Conservation (phyloP, 2,113 vertebrate genomes). For the Synchiropus splendidus region DNA sequence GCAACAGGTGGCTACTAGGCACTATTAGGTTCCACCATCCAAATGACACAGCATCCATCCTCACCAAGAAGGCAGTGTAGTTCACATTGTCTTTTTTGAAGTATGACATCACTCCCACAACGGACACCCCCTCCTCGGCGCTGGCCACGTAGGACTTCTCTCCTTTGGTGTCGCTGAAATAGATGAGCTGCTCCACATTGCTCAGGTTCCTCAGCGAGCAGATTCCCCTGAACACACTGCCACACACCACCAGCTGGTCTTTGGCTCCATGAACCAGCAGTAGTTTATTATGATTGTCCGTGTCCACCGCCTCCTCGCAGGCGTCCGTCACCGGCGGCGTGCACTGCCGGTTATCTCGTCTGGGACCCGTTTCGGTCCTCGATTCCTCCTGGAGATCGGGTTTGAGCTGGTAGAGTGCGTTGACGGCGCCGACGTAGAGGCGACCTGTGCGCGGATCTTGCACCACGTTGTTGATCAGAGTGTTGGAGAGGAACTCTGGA, state of each 20-base stretch:
- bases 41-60: background rate
- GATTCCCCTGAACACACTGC: conserved; percentile 88
- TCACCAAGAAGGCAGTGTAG: conserved; percentile 73
- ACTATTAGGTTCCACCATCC: too few relatives aligned
- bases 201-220: conserved; percentile 79
- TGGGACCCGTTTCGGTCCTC: conserved; percentile 63
- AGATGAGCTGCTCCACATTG: conserved; percentile 62
- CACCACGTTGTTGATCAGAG: conserved; percentile 80
- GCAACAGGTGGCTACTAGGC: too few relatives aligned
- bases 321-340: conserved; percentile 80
- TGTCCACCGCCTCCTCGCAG: conserved; percentile 67
- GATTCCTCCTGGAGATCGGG: conserved; percentile 51
- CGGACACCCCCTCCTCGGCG: conserved; percentile 76
- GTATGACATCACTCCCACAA: conserved; percentile 82
- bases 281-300: conserved; percentile 84
- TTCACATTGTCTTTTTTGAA: conserved; percentile 12
- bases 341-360: conserved; percentile 75
- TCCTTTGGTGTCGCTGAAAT: conserved; percentile 81
- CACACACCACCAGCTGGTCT: conserved; percentile 77
- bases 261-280: conserved; percentile 70
- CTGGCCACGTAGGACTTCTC: conserved; percentile 94
- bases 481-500: conserved; percentile 50
- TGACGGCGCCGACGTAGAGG: conserved; percentile 84
- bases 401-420: conserved; percentile 79
- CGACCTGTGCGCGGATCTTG: conserved; percentile 68